These are phyloP conservation scores for Drosophila lowei DNA, from an alignment of 1,140 invertebrate species.

Conservation along the genomic window DNA sequence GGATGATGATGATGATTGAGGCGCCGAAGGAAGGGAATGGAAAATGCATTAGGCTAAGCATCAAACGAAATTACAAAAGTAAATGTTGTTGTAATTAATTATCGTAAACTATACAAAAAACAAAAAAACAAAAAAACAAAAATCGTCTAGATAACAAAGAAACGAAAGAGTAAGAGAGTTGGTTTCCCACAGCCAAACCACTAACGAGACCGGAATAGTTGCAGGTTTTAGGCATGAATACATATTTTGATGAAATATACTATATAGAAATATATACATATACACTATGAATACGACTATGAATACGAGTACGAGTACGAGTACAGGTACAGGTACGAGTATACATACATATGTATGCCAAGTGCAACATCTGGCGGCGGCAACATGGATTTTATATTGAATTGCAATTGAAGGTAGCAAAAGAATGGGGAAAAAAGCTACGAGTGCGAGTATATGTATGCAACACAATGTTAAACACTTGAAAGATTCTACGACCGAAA, in stretches of 20 bases:
- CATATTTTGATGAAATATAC: conserved; percentile 23
- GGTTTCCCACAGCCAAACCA: conserved; percentile 49
- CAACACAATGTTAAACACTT: conserved; percentile 71
- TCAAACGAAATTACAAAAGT: conserved; percentile 22
- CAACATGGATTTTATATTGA: conserved; percentile 62
- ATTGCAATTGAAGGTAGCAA: not conserved
- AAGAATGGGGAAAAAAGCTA: conserved; percentile 53
- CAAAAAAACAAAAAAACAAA: conserved; percentile 12
- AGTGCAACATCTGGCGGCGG: conserved; percentile 6
- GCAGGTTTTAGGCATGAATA: conserved; percentile 34
- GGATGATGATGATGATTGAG: too few relatives aligned
- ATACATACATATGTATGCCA: not conserved
- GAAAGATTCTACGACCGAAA: conserved; percentile 62
- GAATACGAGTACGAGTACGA: conserved; percentile 1
- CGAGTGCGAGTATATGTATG: conserved; percentile 8
- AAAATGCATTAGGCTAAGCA: conserved; percentile 49
- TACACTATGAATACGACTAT: not conserved
- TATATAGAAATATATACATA: conserved; percentile 19
- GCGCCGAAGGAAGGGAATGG: too few relatives aligned
- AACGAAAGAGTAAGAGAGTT: conserved; percentile 12
- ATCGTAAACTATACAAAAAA: conserved; percentile 30
- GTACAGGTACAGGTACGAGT: not conserved
- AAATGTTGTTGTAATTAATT: conserved; percentile 77
- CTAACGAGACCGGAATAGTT: conserved; percentile 35
- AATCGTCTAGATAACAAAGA: conserved; percentile 33